A percentile compares a stretch with the other conserved stretches of the same genome.
Conservation (phyloP, 2,113 vertebrate genomes). For the Australoheros scitulus region DNA sequence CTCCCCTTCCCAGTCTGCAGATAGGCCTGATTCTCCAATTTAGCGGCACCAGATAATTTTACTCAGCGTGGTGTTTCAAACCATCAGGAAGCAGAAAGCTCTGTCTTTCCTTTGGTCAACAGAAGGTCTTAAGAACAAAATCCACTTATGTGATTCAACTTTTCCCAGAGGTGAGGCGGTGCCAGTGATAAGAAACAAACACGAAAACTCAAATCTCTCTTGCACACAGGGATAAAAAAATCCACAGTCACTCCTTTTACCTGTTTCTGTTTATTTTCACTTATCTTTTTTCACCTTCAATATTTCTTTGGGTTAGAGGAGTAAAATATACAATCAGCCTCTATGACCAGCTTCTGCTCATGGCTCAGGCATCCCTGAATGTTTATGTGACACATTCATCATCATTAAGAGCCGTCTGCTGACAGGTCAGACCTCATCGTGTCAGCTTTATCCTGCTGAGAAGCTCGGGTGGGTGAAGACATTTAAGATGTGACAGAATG, state of each 20-base stretch:
- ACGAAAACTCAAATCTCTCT: not conserved
- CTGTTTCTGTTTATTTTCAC: not conserved
- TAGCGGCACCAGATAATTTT: not conserved
- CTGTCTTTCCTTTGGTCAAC: not conserved
- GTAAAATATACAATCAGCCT: not conserved
- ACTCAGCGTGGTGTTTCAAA: not conserved
- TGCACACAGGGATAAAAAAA: not conserved
- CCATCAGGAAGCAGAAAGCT: not conserved
- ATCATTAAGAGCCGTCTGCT: not conserved
- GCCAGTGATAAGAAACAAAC: not conserved
- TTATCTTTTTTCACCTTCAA: conserved; percentile 5
- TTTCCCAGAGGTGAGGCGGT: not conserved
- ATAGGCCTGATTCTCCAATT: not conserved
- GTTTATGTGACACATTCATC: not conserved
- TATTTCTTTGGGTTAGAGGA: not conserved
- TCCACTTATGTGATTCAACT: not conserved
- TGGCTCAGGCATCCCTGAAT: conserved; percentile 5
- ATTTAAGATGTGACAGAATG: not conserved
- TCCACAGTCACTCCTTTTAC: not conserved
- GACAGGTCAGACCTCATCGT: not conserved
- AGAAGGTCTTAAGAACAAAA: conserved; percentile 2
- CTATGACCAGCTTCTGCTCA: not conserved
- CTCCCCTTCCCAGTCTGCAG: not conserved
- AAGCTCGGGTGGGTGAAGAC: not conserved
- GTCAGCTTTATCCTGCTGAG: not conserved